A percentile compares a stretch with the other conserved stretches of the same genome.
phyloP scores from a whole-genome alignment of 1,140 invertebrate species.

The Sycophila sp. region DNA sequence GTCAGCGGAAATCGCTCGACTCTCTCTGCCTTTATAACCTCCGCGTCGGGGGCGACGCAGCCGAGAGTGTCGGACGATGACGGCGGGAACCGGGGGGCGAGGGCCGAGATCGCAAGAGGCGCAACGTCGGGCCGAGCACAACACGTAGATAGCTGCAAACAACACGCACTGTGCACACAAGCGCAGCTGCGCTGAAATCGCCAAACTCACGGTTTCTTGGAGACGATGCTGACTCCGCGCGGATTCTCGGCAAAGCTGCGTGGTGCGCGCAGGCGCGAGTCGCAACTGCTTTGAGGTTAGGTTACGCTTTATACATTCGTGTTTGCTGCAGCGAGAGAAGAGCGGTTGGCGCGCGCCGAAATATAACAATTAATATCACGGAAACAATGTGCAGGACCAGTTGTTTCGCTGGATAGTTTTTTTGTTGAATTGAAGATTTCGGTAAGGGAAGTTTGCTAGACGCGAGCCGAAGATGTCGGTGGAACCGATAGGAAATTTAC shows the following conservation, averaged over 20 bases:
- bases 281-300: no score
- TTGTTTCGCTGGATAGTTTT: not conserved
- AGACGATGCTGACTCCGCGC: not conserved
- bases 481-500: conserved; percentile 52
- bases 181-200: not conserved
- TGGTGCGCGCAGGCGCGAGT: no score
- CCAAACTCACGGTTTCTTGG: not conserved
- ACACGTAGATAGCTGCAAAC: not conserved
- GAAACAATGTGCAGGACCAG: not conserved
- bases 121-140: not conserved
- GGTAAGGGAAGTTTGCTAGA: not conserved
- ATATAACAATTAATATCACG: not conserved
- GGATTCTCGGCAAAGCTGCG: no score
- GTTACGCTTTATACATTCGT: not conserved
- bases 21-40: not conserved
- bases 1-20: not conserved
- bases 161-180: not conserved
- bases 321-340: not conserved
- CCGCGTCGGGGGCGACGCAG: no score
- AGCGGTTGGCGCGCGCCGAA: not conserved
- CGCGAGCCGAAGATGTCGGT: conserved; percentile 42
- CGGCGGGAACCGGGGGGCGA: no score
- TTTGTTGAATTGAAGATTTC: not conserved
- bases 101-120: not conserved
- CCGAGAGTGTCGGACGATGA: no score